phyloP scores from a whole-genome alignment of 37 sponge, comb jelly and placozoan genomes.

The Corticium candelabrum region DNA sequence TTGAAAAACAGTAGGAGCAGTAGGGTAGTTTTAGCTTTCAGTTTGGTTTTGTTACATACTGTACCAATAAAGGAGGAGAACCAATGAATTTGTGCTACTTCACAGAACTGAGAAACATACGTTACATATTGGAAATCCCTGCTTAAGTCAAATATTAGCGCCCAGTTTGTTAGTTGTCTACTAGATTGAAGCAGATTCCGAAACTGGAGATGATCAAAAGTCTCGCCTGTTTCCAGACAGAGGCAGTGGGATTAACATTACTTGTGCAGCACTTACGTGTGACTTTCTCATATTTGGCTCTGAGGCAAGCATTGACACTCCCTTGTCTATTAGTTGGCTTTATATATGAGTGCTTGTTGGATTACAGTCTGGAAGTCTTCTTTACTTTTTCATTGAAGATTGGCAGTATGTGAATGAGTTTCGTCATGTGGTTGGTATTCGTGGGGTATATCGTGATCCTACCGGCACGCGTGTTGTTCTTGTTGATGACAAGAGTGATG shows the following conservation, averaged over 20 bases:
- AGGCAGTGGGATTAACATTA: constrained; percentile 51
- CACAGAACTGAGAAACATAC: no score
- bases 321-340: no score
- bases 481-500: constrained; percentile 91
- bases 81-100: no score
- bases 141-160: no score
- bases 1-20: no score
- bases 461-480: constrained; percentile 60
- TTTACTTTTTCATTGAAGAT: constrained; percentile 81
- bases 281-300: constrained; percentile 90
- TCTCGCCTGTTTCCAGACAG: constrained; percentile 73
- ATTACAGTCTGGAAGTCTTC: constrained; percentile 64
- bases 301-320: constrained; percentile 31
- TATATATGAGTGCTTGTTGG: no score
- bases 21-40: no score
- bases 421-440: constrained; percentile 69
- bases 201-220: constrained; percentile 24
- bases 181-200: constrained; percentile 24
- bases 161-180: no score
- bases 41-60: no score
- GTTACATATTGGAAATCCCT: no score
- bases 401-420: constrained; percentile 90
- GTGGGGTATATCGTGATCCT: constrained; percentile 56
- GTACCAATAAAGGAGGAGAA: no score
- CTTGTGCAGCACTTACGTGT: constrained; percentile 55